These are phyloP conservation scores for Rhagoletis zephyria DNA, from an alignment of 1,140 invertebrate species.

Conservation along the genomic window DNA sequence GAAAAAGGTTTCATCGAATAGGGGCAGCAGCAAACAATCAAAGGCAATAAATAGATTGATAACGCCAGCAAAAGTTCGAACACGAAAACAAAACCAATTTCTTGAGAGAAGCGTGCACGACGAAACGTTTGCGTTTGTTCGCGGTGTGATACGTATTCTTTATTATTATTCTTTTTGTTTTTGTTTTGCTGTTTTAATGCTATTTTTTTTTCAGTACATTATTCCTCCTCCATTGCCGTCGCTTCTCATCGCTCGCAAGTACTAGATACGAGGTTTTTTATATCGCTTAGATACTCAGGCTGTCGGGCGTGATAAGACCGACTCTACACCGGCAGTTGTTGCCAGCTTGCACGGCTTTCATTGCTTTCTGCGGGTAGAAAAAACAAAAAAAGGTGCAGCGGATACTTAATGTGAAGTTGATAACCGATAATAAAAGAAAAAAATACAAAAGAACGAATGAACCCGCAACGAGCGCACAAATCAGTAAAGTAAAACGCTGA, in stretches of 20 bases:
- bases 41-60: not conserved
- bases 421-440: conserved; percentile 40
- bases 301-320: conserved; percentile 12
- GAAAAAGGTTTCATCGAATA: not conserved
- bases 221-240: not conserved
- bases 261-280: not conserved
- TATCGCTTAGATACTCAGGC: conserved; percentile 29
- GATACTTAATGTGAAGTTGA: conserved; percentile 49
- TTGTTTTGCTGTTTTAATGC: not conserved
- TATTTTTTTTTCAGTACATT: not conserved
- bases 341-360: not conserved
- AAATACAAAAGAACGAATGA: conserved; percentile 10
- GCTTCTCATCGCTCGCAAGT: not conserved
- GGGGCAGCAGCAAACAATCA: not conserved
- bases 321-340: not conserved
- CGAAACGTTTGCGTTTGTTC: conserved; percentile 11
- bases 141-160: not conserved
- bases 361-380: not conserved
- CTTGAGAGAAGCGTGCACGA: not conserved
- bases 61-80: conserved; percentile 11
- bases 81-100: not conserved
- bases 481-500: not conserved
- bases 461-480: conserved; percentile 22
- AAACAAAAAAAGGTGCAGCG: conserved; percentile 1
- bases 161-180: not conserved